Evolutionary conservation across 2,797 vertebrate genomes (phyloP).

Genomic region (Propithecus deckenii): DNA sequence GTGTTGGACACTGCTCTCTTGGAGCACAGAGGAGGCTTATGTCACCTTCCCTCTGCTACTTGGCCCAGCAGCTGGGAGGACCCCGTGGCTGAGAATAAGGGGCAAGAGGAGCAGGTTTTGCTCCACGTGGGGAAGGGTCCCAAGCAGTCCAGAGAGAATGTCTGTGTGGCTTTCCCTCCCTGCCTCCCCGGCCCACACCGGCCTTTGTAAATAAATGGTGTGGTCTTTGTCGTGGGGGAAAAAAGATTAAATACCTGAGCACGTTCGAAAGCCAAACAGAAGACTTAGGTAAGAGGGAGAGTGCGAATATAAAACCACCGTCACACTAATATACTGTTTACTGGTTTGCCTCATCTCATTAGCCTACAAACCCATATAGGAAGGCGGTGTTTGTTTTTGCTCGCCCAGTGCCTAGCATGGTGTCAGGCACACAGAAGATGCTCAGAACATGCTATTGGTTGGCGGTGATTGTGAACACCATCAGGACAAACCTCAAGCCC

Average conservation of each 20-base stretch:
- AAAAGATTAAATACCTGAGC: neutral
- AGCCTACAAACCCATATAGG: neutral
- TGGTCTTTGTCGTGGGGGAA: conserved; percentile 61
- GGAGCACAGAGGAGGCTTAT: neutral
- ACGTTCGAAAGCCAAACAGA: neutral
- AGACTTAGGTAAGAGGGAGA: neutral
- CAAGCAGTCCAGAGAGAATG: neutral
- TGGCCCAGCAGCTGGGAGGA: neutral
- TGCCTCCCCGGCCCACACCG: neutral
- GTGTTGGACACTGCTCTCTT: neutral
- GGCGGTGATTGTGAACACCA: neutral
- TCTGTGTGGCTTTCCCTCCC: neutral
- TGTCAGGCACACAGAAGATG: neutral
- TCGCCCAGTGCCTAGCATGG: neutral
- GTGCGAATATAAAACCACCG: neutral
- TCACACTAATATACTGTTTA: neutral
- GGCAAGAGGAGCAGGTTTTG: neutral
- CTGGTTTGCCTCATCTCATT: neutral
- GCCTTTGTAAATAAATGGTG: conserved; percentile 78
- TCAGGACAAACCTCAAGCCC: neutral
- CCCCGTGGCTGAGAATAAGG: neutral
- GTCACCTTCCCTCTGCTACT: neutral
- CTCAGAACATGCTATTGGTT: neutral
- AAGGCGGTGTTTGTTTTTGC: neutral
- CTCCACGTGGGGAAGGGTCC: neutral